Evolutionary conservation across 2,888 invertebrate species (phyloP).

Genomic region (Drosophila fungiperda): DNA sequence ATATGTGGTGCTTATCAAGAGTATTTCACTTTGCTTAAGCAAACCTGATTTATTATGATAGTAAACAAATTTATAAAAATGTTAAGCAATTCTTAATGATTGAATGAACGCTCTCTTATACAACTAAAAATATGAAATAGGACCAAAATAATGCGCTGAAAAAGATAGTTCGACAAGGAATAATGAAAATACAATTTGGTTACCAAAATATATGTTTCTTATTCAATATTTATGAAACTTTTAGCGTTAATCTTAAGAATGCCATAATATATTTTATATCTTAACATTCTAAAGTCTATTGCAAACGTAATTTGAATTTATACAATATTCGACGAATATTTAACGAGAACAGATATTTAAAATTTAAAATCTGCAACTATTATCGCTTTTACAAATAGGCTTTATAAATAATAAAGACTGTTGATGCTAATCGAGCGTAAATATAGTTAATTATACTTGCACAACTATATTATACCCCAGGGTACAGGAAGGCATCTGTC

Average conservation of each 20-base stretch:
- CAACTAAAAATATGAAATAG: neutral
- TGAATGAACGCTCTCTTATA: neutral
- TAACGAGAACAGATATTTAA: neutral
- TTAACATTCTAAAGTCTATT: too few species aligned
- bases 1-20: neutral
- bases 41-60: neutral
- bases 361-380: neutral
- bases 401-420: neutral
- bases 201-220: neutral
- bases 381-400: neutral
- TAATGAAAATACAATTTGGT: neutral
- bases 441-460: neutral
- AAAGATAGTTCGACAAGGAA: neutral
- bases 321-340: too few species aligned
- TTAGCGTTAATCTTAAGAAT: neutral
- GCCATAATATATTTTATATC: neutral
- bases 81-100: neutral
- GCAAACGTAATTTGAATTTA: too few species aligned
- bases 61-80: neutral
- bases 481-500: neutral
- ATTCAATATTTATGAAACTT: neutral
- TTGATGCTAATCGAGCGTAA: neutral
- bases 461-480: neutral
- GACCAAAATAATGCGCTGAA: neutral
- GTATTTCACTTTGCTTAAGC: neutral